phyloP scores from a whole-genome alignment of 2,113 vertebrate species.

The Sula dactylatra region DNA sequence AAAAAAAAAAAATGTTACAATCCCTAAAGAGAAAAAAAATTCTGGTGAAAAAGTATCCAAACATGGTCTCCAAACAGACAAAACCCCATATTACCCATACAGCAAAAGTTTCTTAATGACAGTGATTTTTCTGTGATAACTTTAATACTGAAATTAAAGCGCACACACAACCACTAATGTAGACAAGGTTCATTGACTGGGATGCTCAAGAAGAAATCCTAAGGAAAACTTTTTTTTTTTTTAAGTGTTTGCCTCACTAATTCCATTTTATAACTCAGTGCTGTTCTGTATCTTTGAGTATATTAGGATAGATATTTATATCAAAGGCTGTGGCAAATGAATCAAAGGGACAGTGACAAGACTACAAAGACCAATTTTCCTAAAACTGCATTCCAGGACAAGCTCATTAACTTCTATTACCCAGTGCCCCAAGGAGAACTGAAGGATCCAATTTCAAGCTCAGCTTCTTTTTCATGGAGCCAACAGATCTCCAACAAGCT shows the following conservation, averaged over 20 bases:
- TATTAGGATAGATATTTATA: background rate
- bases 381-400: background rate
- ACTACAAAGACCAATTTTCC: background rate
- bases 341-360: background rate
- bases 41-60: background rate
- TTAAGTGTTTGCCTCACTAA: background rate
- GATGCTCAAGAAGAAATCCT: background rate
- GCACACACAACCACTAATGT: fast-evolving
- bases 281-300: background rate
- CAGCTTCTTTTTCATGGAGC: background rate
- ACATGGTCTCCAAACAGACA: background rate
- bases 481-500: background rate
- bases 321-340: background rate
- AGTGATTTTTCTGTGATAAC: background rate
- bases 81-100: background rate
- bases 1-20: background rate
- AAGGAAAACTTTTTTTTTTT: background rate
- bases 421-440: background rate
- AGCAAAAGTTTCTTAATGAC: background rate
- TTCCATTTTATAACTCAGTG: background rate
- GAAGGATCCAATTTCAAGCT: background rate
- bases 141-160: background rate
- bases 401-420: background rate
- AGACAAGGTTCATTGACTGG: background rate
- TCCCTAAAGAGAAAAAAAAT: background rate